phyloP scores from a whole-genome alignment of 92 coral and sea anemone genomes.

The Palythoa caribaeorum region DNA sequence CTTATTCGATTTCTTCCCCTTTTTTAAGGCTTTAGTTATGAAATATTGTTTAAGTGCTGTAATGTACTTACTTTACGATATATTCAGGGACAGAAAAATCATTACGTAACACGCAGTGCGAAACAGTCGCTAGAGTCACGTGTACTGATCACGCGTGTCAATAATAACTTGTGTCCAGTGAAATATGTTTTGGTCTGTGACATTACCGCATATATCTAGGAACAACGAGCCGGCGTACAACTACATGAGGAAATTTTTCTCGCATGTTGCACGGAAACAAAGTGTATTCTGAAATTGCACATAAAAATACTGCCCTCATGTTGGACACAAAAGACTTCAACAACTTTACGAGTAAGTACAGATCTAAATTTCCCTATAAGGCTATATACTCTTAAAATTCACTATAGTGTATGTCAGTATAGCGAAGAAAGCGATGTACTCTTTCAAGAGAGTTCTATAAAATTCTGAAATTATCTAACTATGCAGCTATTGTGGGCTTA shows the following conservation, averaged over 20 bases:
- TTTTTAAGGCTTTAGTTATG: too few relatives aligned
- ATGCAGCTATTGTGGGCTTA: too few relatives aligned
- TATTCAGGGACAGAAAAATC: not conserved
- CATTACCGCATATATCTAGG: not conserved
- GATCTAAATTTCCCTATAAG: not conserved
- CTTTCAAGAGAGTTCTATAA: too few relatives aligned
- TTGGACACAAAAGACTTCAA: not conserved
- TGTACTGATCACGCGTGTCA: constrained; percentile 9
- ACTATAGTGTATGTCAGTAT: not conserved
- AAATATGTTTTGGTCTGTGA: constrained; percentile 5
- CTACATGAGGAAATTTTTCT: not conserved
- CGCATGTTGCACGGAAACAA: not conserved
- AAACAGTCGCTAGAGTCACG: not conserved
- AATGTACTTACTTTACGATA: not conserved
- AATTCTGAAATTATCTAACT: too few relatives aligned
- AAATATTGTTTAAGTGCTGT: too few relatives aligned
- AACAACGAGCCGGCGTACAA: not conserved
- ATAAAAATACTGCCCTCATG: not conserved
- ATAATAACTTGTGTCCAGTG: too few relatives aligned
- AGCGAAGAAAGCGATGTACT: not conserved
- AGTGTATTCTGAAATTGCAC: not conserved
- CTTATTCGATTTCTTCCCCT: too few relatives aligned
- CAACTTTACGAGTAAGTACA: constrained; percentile 10
- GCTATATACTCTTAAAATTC: not conserved
- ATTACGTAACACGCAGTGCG: not conserved